Conservation (phyloP, 1,140 invertebrate genomes). For the Coboldia fuscipes region DNA sequence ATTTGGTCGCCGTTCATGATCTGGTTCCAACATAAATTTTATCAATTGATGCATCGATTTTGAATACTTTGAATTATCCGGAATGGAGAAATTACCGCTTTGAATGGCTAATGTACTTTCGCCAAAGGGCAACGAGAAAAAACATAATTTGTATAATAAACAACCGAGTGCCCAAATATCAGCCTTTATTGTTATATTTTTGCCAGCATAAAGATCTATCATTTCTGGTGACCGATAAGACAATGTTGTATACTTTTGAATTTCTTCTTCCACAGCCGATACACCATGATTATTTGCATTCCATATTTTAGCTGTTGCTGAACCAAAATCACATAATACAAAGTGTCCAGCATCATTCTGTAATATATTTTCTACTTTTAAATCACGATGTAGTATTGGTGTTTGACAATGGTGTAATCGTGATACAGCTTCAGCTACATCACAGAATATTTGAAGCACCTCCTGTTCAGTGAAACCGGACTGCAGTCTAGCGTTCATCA, state of each 20-base stretch:
- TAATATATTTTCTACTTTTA: slow-evolving; percentile 87
- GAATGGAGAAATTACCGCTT: slow-evolving; percentile 72
- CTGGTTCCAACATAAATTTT: slow-evolving; percentile 70
- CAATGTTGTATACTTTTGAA: slow-evolving; percentile 84
- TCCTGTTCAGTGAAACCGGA: slow-evolving; percentile 60
- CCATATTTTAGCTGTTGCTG: slow-evolving; percentile 59
- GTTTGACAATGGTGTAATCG: slow-evolving; percentile 85
- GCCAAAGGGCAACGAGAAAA: slow-evolving; percentile 80
- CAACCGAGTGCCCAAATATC: slow-evolving; percentile 89
- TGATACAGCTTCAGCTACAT: slow-evolving; percentile 82
- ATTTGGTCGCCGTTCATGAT: slow-evolving; percentile 63
- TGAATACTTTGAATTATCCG: slow-evolving; percentile 62
- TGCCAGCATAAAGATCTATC: slow-evolving; percentile 80
- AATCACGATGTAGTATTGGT: slow-evolving; percentile 85
- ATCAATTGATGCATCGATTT: slow-evolving; percentile 31
- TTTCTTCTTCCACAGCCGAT: slow-evolving; percentile 67
- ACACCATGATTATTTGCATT: slow-evolving; percentile 54
- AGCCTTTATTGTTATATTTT: slow-evolving; percentile 73
- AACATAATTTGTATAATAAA: slow-evolving; percentile 80
- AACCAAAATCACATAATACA: slow-evolving; percentile 79
- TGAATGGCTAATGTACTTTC: slow-evolving; percentile 88
- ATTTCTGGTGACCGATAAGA: slow-evolving; percentile 89
- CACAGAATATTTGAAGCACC: slow-evolving; percentile 83
- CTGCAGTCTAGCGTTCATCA: slow-evolving; percentile 69
- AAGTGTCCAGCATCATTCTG: slow-evolving; percentile 54